Evolutionary conservation across 2,888 invertebrate genomes (phyloP), one percentile per base, ranked within the genome.

Genomic region (Suillia variegata): DNA sequence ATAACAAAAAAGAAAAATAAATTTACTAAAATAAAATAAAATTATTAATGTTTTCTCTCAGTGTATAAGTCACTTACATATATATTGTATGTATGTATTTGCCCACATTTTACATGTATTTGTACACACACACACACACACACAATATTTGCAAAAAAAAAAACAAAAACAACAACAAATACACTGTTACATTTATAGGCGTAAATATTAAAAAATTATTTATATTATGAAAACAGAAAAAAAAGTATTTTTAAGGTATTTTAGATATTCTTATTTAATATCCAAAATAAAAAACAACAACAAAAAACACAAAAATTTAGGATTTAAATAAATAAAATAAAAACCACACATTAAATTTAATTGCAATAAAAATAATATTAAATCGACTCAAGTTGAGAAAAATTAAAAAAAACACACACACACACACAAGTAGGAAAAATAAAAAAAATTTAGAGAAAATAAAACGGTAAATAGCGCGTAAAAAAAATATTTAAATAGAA

Each of bases 181-280:
- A 20, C 18, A 34, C 38, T 38, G 38, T 38, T 38, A 38, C 38
- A 38, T 38, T 38, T 18, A 52, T 12, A 33, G 18, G 33, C n/a
- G 13, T 52, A 34, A 33, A 54, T 54, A 47, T 47, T 48, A 48
- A 34, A n/a, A 33, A 22, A 22, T 24, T 17, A 22, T 24, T 58
- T 31, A 58, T 60, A 64, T 47, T 52, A 49, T 48, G 17, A 38
- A 49, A 55, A 54, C 2, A 55, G 31, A 54, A 54, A n/a, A n/a
- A 50, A 33, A 61, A 50, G 45, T 63, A 65, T 38, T 59, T 42
- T 68, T 78, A 77, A 79, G 85, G 86, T 87, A 87, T 87, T 87
- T 87, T 87, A 87, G 87, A 87, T 87, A 87, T 87, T 87, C 86
- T 87, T 87, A 87, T 87, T 86, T 86, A 86, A 85, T 85, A 85